These are phyloP conservation scores for Ormia ochracea DNA, from an alignment of 2,888 invertebrate genomes.

Conservation along the genomic window DNA sequence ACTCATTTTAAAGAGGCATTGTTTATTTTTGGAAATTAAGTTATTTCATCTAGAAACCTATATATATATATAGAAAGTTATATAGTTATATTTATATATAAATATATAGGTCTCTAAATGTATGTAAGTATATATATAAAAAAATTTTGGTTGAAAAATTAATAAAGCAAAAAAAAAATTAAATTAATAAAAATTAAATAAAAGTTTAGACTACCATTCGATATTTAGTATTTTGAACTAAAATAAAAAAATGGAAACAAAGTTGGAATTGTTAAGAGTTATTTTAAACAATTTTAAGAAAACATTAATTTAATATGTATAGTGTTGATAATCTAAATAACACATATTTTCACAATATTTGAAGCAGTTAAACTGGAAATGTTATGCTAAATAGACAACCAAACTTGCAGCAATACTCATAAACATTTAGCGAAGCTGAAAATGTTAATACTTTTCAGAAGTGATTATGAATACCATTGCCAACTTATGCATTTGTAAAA, in stretches of 20 bases:
- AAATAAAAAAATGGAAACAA: slow-evolving; percentile 26
- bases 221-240: slow-evolving; percentile 9
- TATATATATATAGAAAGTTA: too few relatives aligned
- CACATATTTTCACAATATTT: not conserved
- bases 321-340: slow-evolving; percentile 12
- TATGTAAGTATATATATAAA: slow-evolving; percentile 29
- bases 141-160: slow-evolving; percentile 39
- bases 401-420: not conserved
- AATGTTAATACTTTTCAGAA: not conserved
- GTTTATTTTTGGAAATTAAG: slow-evolving; percentile 36
- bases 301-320: slow-evolving; percentile 2
- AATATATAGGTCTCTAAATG: too few relatives aligned
- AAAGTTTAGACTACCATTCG: slow-evolving; percentile 11
- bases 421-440: not conserved
- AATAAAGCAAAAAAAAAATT: slow-evolving; percentile 4
- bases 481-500: not conserved
- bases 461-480: not conserved
- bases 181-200: not conserved
- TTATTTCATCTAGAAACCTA: slow-evolving; percentile 41
- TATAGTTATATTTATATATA: too few relatives aligned
- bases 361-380: not conserved
- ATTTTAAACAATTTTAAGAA: not conserved
- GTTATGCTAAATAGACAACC: not conserved
- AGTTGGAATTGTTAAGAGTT: slow-evolving; percentile 24
- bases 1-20: slow-evolving; percentile 23